Percentiles rank a stretch among this genome's conserved stretches.
phyloP scores from a whole-genome alignment of 1,140 invertebrate genomes.

The Drosophila busckii region DNA sequence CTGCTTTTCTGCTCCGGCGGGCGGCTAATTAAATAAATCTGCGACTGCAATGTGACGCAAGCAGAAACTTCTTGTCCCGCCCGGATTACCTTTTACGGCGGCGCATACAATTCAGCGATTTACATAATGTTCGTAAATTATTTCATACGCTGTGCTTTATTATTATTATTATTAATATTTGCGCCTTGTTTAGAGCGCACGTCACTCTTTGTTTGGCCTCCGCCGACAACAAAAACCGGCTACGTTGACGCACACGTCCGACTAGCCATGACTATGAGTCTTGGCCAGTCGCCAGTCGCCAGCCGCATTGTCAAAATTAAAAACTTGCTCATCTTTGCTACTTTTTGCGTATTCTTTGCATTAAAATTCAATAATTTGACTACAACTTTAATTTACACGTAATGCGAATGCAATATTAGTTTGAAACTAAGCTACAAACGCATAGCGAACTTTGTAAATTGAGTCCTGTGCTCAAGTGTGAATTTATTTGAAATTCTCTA shows the following conservation, averaged over 20 bases:
- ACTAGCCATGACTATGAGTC: conserved; percentile 42
- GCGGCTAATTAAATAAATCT: conserved; percentile 46
- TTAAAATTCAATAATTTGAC: too few relatives aligned
- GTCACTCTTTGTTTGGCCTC: conserved; percentile 33
- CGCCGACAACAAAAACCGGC: not conserved
- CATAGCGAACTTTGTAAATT: too few relatives aligned
- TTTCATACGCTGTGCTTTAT: conserved; percentile 59
- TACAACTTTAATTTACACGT: too few relatives aligned
- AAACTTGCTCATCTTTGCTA: too few relatives aligned
- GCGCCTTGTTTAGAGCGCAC: conserved; percentile 50
- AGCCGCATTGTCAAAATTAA: too few relatives aligned
- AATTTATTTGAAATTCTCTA: too few relatives aligned
- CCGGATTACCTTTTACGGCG: conserved; percentile 51
- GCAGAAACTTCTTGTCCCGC: conserved; percentile 32
- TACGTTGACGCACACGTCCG: not conserved
- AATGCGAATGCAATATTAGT: too few relatives aligned
- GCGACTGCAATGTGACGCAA: conserved; percentile 35
- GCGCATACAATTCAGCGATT: conserved; percentile 33
- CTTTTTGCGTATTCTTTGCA: too few relatives aligned
- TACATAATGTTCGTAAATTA: conserved; percentile 70
- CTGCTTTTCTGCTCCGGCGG: conserved; percentile 10
- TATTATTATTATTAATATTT: conserved; percentile 40
- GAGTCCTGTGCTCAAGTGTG: too few relatives aligned
- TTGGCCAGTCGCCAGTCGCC: too few relatives aligned
- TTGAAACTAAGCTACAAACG: too few relatives aligned